Evolutionary conservation across 2,797 vertebrate genomes (phyloP).

Genomic region (Pseudomugil gertrudae): DNA sequence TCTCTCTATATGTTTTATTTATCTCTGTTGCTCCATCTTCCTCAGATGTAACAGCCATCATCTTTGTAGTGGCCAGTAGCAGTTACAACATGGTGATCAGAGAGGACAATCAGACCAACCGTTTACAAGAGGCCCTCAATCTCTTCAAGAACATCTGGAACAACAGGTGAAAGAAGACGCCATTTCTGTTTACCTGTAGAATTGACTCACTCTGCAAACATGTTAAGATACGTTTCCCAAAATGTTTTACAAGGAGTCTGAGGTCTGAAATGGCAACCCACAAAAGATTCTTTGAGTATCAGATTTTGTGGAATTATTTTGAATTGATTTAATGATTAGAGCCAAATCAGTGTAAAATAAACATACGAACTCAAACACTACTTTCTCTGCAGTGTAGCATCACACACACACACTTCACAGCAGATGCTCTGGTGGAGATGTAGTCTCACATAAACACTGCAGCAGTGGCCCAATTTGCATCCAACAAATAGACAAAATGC

Average conservation of each 20-base stretch:
- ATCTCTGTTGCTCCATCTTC: neutral
- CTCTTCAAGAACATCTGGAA: slow-evolving; percentile 99
- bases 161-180: slow-evolving; percentile 87
- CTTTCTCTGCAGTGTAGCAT: too few relatives aligned
- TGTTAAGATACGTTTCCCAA: neutral
- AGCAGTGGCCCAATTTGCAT: too few relatives aligned
- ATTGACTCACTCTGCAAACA: neutral
- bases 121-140: slow-evolving; percentile 98
- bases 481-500: too few relatives aligned
- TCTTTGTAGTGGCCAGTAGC: slow-evolving; percentile 99
- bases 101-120: slow-evolving; percentile 99
- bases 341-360: too few relatives aligned
- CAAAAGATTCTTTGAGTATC: neutral
- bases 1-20: slow-evolving; percentile 2
- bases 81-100: slow-evolving; percentile 99
- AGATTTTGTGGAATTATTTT: neutral
- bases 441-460: too few relatives aligned
- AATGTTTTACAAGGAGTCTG: neutral
- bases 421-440: too few relatives aligned
- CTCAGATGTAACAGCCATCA: slow-evolving; percentile 97
- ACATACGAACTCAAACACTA: too few relatives aligned
- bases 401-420: too few relatives aligned
- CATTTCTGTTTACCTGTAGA: neutral
- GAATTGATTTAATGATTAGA: too few relatives aligned
- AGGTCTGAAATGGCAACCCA: neutral